Evolutionary conservation across 2,888 invertebrate genomes (phyloP).

Genomic region (Gisinianus flammeolus): DNA sequence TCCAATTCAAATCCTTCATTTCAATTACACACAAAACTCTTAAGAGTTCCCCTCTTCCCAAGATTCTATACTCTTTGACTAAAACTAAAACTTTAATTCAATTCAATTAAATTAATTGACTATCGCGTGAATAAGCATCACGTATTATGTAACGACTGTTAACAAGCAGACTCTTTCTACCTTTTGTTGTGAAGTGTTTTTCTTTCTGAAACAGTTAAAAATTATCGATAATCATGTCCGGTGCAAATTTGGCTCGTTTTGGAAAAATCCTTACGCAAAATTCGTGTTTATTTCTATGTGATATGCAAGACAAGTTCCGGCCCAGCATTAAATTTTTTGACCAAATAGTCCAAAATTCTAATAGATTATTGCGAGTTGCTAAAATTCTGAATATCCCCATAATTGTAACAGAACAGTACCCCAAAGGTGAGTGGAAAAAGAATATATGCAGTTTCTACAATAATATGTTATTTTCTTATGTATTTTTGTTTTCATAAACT

Average conservation of each 20-base stretch:
- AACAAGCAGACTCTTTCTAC: no score
- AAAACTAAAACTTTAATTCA: no score
- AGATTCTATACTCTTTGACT: no score
- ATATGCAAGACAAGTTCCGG: constrained; percentile 68
- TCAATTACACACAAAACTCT: no score
- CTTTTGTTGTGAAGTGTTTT: no score
- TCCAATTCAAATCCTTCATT: no score
- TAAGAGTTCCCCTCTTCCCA: no score
- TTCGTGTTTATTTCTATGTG: constrained; percentile 66
- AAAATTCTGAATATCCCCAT: constrained; percentile 66
- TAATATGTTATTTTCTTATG: neutral
- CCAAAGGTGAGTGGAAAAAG: constrained; percentile 62
- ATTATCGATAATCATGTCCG: constrained; percentile 18
- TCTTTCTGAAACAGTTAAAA: neutral
- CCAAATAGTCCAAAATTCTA: constrained; percentile 64
- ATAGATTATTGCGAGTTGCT: constrained; percentile 64
- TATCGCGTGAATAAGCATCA: no score
- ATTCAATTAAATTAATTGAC: no score
- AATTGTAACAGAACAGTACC: constrained; percentile 69
- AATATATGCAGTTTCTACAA: neutral
- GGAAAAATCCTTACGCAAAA: constrained; percentile 62
- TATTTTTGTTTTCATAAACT: no score
- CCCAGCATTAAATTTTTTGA: constrained; percentile 65
- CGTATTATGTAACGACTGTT: no score
- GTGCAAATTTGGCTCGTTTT: constrained; percentile 54